phyloP scores from a whole-genome alignment of 2,888 invertebrate genomes.

The Xestia ashworthii region DNA sequence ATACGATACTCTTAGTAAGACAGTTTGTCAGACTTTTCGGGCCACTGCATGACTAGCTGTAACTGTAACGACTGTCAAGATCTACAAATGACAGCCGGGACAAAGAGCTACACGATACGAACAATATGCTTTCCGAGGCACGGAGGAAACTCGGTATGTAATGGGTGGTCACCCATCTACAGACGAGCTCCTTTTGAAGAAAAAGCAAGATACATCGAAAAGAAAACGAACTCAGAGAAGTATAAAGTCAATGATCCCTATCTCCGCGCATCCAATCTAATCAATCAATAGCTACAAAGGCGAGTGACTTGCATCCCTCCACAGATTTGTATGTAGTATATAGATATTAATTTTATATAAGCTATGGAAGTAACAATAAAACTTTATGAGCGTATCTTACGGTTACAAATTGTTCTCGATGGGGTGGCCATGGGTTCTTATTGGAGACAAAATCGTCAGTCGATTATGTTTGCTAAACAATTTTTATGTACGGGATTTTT shows the following conservation, averaged over 20 bases:
- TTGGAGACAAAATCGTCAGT: not conserved
- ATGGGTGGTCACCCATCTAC: no score
- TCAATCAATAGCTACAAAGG: constrained; percentile 51
- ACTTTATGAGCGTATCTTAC: constrained; percentile 69
- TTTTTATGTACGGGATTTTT: not conserved
- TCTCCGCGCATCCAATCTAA: constrained; percentile 22
- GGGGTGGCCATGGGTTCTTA: constrained; percentile 39
- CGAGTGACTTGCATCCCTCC: constrained; percentile 61
- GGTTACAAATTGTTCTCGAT: constrained; percentile 69
- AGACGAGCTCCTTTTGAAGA: no score
- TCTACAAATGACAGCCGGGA: no score
- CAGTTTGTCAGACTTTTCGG: no score
- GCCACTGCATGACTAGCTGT: no score
- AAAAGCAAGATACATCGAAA: not conserved
- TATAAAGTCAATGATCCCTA: constrained; percentile 24
- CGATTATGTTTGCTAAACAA: no score
- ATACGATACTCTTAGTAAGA: no score
- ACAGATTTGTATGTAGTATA: constrained; percentile 24
- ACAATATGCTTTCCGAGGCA: no score
- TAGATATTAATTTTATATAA: constrained; percentile 63
- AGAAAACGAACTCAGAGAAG: not conserved
- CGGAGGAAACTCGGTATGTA: no score
- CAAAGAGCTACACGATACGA: no score
- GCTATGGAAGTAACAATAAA: constrained; percentile 65
- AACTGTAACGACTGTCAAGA: no score